These are phyloP conservation scores for Sminthopsis crassicaudata DNA, from an alignment of 2,113 vertebrate genomes.

Conservation along the genomic window DNA sequence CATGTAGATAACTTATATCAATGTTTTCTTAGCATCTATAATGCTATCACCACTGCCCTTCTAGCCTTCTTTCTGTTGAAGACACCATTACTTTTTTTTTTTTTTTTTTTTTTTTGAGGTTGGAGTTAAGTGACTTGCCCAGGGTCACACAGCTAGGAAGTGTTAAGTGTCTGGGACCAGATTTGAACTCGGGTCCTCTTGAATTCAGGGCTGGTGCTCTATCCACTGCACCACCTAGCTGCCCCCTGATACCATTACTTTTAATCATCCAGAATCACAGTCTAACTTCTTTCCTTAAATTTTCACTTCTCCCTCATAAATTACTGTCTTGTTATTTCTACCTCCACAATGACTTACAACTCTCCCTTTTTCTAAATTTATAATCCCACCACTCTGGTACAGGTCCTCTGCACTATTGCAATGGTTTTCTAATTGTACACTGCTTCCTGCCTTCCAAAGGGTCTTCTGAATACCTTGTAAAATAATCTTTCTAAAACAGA, in stretches of 20 bases:
- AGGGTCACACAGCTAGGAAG: too few relatives aligned
- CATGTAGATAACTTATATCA: not conserved
- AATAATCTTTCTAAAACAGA: not conserved
- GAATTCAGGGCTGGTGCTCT: too few relatives aligned
- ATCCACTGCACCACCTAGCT: too few relatives aligned
- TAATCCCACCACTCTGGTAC: not conserved
- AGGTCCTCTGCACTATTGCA: not conserved
- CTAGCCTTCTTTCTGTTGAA: not conserved
- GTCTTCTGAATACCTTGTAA: not conserved
- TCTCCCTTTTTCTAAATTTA: not conserved
- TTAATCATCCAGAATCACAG: not conserved
- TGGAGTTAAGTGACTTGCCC: too few relatives aligned
- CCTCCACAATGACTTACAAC: not conserved
- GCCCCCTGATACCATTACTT: too few relatives aligned
- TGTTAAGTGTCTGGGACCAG: too few relatives aligned
- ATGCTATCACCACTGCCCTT: not conserved
- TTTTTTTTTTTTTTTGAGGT: too few relatives aligned
- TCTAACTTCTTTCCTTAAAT: not conserved
- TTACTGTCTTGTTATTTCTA: not conserved
- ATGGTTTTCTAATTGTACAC: not conserved
- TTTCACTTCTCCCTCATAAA: not conserved
- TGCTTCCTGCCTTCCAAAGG: not conserved
- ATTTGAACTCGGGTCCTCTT: too few relatives aligned
- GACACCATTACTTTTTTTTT: not conserved
- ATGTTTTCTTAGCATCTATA: not conserved